A percentile compares a stretch with the other conserved stretches of the same genome.
Evolutionary conservation across 1,140 invertebrate genomes (phyloP).

Genomic region (Nephotettix cincticeps): DNA sequence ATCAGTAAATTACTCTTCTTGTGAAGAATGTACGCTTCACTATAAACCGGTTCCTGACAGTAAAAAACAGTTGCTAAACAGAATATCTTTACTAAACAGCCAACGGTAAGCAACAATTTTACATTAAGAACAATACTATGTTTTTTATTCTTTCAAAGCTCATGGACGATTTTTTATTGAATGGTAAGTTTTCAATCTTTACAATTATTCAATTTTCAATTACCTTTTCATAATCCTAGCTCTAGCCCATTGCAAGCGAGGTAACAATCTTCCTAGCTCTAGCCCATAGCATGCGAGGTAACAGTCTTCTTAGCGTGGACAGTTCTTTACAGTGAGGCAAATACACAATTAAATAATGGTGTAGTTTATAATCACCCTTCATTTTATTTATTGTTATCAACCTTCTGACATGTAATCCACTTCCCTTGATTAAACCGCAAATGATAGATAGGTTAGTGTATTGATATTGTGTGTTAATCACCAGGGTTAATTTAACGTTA

Average conservation of each 20-base stretch:
- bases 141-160: background rate
- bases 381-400: background rate
- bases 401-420: too few species aligned
- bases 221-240: background rate
- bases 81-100: background rate
- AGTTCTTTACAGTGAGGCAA: background rate
- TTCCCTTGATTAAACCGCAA: too few species aligned
- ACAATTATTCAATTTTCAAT: background rate
- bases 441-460: too few species aligned
- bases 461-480: too few species aligned
- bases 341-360: background rate
- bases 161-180: background rate
- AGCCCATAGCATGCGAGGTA: background rate
- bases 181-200: background rate
- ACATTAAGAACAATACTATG: background rate
- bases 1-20: background rate
- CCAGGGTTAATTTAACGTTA: too few species aligned
- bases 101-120: background rate
- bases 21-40: background rate
- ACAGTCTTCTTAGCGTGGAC: too few species aligned
- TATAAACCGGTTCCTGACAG: constrained; percentile 2
- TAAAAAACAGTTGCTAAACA: background rate
- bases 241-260: background rate
- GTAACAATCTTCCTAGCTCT: background rate
- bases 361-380: background rate